These are phyloP conservation scores for Aquatica leii DNA, from an alignment of 2,888 invertebrate genomes.

Conservation along the genomic window DNA sequence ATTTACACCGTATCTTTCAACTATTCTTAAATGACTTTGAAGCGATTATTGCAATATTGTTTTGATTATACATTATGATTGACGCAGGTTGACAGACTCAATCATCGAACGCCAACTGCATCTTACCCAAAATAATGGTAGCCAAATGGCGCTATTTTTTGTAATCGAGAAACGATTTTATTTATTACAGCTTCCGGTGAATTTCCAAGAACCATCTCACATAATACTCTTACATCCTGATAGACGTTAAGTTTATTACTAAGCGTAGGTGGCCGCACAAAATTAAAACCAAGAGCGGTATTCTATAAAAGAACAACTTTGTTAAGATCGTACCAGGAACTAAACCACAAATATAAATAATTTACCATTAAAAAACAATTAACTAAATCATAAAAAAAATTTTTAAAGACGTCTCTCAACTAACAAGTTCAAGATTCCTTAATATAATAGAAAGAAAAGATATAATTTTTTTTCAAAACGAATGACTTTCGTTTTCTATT, in stretches of 20 bases:
- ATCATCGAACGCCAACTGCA: too few relatives aligned
- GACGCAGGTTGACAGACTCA: slow-evolving; percentile 13
- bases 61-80: slow-evolving; percentile 25
- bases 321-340: background rate
- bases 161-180: too few relatives aligned
- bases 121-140: too few relatives aligned
- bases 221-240: slow-evolving; percentile 1
- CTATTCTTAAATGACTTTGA: slow-evolving; percentile 37
- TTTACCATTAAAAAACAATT: too few relatives aligned
- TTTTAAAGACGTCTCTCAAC: too few relatives aligned
- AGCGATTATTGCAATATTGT: slow-evolving; percentile 42
- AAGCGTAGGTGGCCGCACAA: slow-evolving; percentile 6
- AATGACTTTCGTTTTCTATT: slow-evolving; percentile 13
- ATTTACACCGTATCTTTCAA: slow-evolving; percentile 44
- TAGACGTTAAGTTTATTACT: background rate
- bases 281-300: slow-evolving; percentile 1
- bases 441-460: background rate
- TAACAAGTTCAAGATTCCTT: too few relatives aligned
- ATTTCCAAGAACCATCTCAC: background rate
- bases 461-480: too few relatives aligned
- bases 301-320: slow-evolving; percentile 1
- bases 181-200: background rate
- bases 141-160: too few relatives aligned
- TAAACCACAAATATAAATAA: background rate
- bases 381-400: too few relatives aligned